These are phyloP conservation scores for Semotilus atromaculatus DNA, from an alignment of 2,797 vertebrate species.

Conservation along the genomic window DNA sequence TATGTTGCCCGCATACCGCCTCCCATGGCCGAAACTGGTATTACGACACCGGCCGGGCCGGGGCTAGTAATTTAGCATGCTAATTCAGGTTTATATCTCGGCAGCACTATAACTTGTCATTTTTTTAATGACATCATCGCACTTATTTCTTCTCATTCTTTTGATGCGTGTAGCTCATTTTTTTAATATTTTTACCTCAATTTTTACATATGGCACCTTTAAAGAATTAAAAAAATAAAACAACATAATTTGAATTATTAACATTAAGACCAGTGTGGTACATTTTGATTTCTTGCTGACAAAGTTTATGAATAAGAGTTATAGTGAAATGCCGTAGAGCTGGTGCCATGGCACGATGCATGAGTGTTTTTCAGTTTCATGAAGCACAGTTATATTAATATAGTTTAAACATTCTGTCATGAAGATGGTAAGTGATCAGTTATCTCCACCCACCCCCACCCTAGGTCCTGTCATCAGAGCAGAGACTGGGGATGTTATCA, in stretches of 20 bases:
- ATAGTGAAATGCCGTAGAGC: background rate
- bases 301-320: background rate
- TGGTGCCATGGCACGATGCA: background rate
- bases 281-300: background rate
- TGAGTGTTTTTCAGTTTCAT: background rate
- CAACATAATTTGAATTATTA: background rate
- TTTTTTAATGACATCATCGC: too few relatives aligned
- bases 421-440: background rate
- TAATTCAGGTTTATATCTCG: too few relatives aligned
- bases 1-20: too few relatives aligned
- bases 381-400: background rate
- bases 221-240: background rate
- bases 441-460: background rate
- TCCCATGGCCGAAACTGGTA: too few relatives aligned
- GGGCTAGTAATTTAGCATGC: too few relatives aligned
- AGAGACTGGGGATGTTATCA: conserved; percentile 80
- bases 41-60: too few relatives aligned
- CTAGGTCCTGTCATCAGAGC: conserved; percentile 82
- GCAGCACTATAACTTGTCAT: too few relatives aligned
- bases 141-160: too few relatives aligned
- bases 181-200: too few relatives aligned
- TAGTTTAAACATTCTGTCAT: background rate
- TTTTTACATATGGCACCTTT: too few relatives aligned
- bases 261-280: background rate
- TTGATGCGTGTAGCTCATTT: too few relatives aligned